Conservation (phyloP, 2,797 vertebrate species). For the Eulemur coronatus region DNA sequence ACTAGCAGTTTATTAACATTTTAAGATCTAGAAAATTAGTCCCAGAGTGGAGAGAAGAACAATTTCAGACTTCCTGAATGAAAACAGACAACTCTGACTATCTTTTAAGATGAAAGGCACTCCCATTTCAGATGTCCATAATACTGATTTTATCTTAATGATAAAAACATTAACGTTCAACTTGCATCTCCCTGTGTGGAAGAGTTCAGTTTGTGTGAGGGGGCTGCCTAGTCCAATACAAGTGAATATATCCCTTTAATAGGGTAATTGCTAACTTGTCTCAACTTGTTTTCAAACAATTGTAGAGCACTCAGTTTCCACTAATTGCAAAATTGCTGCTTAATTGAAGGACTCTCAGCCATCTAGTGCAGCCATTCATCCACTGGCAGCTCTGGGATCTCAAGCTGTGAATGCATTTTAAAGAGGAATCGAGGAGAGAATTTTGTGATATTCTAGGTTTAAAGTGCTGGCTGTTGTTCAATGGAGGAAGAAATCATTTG, state of each 20-base stretch:
- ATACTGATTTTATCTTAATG: constrained; percentile 65
- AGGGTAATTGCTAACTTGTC: constrained; percentile 86
- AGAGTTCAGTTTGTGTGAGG: constrained; percentile 59
- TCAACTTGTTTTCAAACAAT: constrained; percentile 84
- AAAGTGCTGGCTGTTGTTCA: constrained; percentile 51
- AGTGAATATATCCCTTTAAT: constrained; percentile 82
- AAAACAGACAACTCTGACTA: constrained; percentile 22
- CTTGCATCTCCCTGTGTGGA: constrained; percentile 3
- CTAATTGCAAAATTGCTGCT: constrained; percentile 84
- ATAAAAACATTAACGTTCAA: constrained; percentile 61
- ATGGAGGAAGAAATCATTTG: constrained; percentile 57
- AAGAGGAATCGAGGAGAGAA: constrained; percentile 72
- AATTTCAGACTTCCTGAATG: constrained; percentile 5
- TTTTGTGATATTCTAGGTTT: constrained; percentile 60
- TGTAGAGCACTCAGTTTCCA: constrained; percentile 79
- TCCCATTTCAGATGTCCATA: constrained; percentile 37
- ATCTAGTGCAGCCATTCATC: constrained; percentile 78
- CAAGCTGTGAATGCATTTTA: constrained; percentile 82
- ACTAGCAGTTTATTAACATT: constrained; percentile 19
- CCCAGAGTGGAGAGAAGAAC: not conserved
- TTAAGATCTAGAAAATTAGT: constrained; percentile 14
- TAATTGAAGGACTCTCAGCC: constrained; percentile 85
- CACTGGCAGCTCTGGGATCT: constrained; percentile 76
- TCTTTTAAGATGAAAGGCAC: constrained; percentile 37
- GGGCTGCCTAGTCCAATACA: constrained; percentile 59